These are phyloP conservation scores for Lindbergichthys nudifrons DNA, from an alignment of 2,797 vertebrate genomes.

Conservation along the genomic window DNA sequence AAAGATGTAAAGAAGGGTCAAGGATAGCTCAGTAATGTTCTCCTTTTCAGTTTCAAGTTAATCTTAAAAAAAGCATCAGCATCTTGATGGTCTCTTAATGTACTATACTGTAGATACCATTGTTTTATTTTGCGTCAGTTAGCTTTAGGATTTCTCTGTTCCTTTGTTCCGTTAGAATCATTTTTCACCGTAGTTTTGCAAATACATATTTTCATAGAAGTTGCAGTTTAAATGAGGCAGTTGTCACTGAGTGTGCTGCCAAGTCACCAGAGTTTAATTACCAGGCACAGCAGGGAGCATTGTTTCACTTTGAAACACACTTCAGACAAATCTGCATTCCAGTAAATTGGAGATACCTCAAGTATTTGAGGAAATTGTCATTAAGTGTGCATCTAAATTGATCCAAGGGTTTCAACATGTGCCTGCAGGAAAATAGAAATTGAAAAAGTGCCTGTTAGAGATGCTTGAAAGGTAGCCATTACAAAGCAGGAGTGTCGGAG, in stretches of 20 bases:
- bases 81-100: background rate
- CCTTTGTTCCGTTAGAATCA: background rate
- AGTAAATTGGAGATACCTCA: conserved; percentile 53
- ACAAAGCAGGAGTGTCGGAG: conserved; percentile 14
- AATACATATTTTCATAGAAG: conserved; percentile 45
- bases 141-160: background rate
- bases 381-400: conserved; percentile 57
- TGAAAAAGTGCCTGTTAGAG: conserved; percentile 26
- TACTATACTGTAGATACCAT: background rate
- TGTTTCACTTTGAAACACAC: conserved; percentile 57
- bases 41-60: background rate
- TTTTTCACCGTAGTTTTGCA: conserved; percentile 29
- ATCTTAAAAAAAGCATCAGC: background rate
- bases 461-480: conserved; percentile 29
- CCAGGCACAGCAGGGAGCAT: conserved; percentile 57
- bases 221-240: conserved; percentile 49
- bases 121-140: background rate
- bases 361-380: conserved; percentile 62
- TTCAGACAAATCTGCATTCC: conserved; percentile 61
- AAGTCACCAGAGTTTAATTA: conserved; percentile 69
- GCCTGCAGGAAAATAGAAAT: conserved; percentile 29
- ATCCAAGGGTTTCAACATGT: conserved; percentile 35
- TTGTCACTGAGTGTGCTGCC: conserved; percentile 42
- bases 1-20: background rate
- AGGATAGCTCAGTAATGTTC: background rate